Evolutionary conservation across 1,140 invertebrate species (phyloP).

Genomic region (Lordiphosa mommai): DNA sequence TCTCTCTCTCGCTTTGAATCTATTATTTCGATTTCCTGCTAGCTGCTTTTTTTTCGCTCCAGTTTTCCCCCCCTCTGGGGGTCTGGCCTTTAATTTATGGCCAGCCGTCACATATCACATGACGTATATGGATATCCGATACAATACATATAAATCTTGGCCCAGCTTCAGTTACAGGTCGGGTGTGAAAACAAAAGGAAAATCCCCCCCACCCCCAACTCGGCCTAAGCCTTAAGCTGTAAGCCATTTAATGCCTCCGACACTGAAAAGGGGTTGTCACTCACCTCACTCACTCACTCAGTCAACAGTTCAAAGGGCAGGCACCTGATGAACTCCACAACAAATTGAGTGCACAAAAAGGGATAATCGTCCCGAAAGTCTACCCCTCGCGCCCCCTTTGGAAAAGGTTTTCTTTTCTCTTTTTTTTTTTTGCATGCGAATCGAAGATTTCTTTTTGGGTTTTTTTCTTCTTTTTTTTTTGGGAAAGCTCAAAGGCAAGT

Average conservation of each 20-base stretch:
- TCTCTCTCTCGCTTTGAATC: constrained; percentile 27
- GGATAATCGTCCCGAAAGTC: constrained; percentile 65
- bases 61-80: constrained; percentile 16
- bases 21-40: constrained; percentile 50
- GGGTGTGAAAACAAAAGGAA: constrained; percentile 56
- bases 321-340: constrained; percentile 52
- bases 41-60: constrained; percentile 7
- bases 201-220: not conserved
- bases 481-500: constrained; percentile 27
- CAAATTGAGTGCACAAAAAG: constrained; percentile 68
- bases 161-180: constrained; percentile 20
- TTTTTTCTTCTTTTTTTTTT: constrained; percentile 1
- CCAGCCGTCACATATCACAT: constrained; percentile 36
- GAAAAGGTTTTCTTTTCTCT: constrained; percentile 37
- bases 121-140: constrained; percentile 35
- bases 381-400: not conserved
- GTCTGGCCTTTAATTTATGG: constrained; percentile 61
- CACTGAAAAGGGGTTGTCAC: constrained; percentile 26
- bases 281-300: constrained; percentile 17
- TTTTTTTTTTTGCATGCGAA: constrained; percentile 8
- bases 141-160: constrained; percentile 1
- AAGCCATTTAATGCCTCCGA: constrained; percentile 49
- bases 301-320: constrained; percentile 55
- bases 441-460: constrained; percentile 23
- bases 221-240: constrained; percentile 35